These are phyloP conservation scores for Greenwoodochromis staneri DNA, from an alignment of 2,113 vertebrate species.

Conservation along the genomic window DNA sequence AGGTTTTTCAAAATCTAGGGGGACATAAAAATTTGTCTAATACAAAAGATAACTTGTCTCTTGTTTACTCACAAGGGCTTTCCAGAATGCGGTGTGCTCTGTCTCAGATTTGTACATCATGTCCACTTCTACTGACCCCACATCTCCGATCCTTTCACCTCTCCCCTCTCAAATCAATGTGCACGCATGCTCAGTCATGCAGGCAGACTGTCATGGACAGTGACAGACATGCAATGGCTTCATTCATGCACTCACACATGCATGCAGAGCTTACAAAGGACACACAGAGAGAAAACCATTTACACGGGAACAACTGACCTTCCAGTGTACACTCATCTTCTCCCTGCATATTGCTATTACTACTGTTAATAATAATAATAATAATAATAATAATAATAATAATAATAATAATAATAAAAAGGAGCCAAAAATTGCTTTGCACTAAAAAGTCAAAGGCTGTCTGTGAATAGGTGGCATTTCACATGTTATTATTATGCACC, in stretches of 20 bases:
- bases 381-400: not conserved
- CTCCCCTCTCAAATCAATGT: slow-evolving; percentile 6
- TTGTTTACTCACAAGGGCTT: not conserved
- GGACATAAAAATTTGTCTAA: not conserved
- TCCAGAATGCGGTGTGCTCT: not conserved
- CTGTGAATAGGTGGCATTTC: not conserved
- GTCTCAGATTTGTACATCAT: not conserved
- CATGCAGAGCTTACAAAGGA: slow-evolving; percentile 3
- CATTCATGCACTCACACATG: not conserved
- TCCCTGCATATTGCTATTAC: not conserved
- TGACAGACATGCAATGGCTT: not conserved
- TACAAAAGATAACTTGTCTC: not conserved
- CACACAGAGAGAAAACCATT: not conserved
- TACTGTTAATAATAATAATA: not conserved
- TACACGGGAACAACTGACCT: not conserved
- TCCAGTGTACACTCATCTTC: not conserved
- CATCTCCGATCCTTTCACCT: slow-evolving; percentile 14
- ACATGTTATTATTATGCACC: not conserved
- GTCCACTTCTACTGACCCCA: slow-evolving; percentile 11
- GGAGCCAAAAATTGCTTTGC: not conserved
- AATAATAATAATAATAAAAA: not conserved
- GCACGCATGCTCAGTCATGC: slow-evolving; percentile 32
- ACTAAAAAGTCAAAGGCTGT: not conserved
- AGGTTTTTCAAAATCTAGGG: not conserved
- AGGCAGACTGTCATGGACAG: slow-evolving; percentile 12